A percentile compares a stretch with the other conserved stretches of the same genome.
Conservation (phyloP, 2,113 vertebrate species). For the Gila orcuttii region DNA sequence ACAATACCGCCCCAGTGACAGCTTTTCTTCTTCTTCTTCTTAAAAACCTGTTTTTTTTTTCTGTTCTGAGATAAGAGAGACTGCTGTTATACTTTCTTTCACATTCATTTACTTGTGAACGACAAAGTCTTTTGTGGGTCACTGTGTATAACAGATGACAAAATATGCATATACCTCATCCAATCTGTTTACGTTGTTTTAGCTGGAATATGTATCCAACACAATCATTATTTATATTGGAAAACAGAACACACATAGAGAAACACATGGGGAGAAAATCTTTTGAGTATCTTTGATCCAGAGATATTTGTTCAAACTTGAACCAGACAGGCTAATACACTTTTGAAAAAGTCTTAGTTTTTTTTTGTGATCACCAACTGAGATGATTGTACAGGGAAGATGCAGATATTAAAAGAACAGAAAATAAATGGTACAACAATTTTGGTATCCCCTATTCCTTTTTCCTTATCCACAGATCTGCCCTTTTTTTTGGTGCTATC, state of each 20-base stretch:
- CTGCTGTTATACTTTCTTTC: background rate
- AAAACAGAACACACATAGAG: background rate
- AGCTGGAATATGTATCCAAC: background rate
- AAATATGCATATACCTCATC: background rate
- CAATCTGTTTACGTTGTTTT: background rate
- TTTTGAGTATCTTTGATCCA: background rate
- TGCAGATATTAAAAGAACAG: background rate
- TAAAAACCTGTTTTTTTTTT: background rate
- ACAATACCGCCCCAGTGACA: too few relatives aligned
- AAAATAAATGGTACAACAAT: slow-evolving; percentile 6
- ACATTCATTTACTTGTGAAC: background rate
- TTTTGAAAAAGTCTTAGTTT: background rate
- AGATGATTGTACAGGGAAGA: background rate
- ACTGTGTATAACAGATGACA: background rate
- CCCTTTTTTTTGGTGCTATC: slow-evolving; percentile 46
- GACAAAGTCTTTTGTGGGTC: background rate
- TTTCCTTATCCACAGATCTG: background rate
- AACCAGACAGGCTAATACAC: background rate
- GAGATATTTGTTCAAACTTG: background rate
- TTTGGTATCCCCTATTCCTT: slow-evolving; percentile 4
- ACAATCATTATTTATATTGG: background rate
- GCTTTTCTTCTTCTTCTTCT: background rate
- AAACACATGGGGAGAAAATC: background rate
- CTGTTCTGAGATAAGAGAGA: background rate
- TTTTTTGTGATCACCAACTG: too few relatives aligned